Base-by-base conservation (phyloP, 2,113 vertebrate genomes). In the Callipepla californica region DNA sequence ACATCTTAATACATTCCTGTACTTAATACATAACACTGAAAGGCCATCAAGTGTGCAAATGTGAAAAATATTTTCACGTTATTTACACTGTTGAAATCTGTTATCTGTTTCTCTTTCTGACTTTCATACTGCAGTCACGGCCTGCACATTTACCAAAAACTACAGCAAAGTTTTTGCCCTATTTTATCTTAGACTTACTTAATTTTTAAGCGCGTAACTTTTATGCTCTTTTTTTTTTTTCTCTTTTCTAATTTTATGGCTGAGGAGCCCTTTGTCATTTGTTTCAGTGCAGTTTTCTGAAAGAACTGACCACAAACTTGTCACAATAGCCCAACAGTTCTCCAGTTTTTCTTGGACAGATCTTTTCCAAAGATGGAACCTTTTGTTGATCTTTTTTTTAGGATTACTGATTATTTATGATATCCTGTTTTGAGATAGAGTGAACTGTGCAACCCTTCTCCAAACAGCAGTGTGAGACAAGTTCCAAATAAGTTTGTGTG, bases 391-490 rank as follows among this genome's bases (percentile, higher is more conserved):
- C 40, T 25, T 26, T 62, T 47, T 36, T 69, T 34, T 36, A 90
- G 5, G 13, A 34, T 65, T 11, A 82, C 44, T 89, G 55, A 38
- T 65, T 77, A 25, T 36, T 81, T 87, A 26, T 80, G 26, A 36
- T 62, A 2, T 75, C 44, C 34, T 75, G 5, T 59, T 93, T 82
- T 85, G 47, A 81, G 38, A 62, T 6, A 36, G 7, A 10, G 23
- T 81, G 74, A 68, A 10, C 21, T 68, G 58, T 72, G 42, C 87
- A 87, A 80, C 82, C 23, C 21, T 73, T 76, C 59, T 87, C 47
- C 67, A 82, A 72, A 82, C 23, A 81, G 5, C 47, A 51, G 11
- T 58, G 18, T 79, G 42, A 79, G 30, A 59, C 17, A 68, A 75
- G 15, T 63, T 87, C 7, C 70, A 50, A 67, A 45, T 40, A 87